Evolutionary conservation across 2,888 invertebrate species (phyloP).

Genomic region (Drosophila phalerata): DNA sequence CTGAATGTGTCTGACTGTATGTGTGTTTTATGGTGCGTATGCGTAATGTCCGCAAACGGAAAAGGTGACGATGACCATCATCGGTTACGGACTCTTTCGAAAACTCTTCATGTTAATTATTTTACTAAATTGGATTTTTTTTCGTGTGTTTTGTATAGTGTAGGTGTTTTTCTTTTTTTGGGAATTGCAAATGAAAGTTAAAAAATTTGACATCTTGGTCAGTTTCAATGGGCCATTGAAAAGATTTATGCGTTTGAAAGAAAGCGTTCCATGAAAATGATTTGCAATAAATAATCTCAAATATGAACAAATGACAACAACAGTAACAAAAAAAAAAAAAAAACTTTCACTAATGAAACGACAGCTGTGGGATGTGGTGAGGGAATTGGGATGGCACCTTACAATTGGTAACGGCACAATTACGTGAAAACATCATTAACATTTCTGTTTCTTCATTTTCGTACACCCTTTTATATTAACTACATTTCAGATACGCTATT

Average conservation of each 20-base stretch:
- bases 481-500: conserved; percentile 7
- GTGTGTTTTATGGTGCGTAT: conserved; percentile 58
- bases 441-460: conserved; percentile 23
- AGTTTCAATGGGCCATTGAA: conserved; percentile 44
- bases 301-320: conserved; percentile 36
- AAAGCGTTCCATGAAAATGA: conserved; percentile 59
- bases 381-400: conserved; percentile 40
- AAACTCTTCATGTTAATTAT: conserved; percentile 46
- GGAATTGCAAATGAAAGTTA: conserved; percentile 63
- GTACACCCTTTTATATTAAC: conserved; percentile 7
- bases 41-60: conserved; percentile 65
- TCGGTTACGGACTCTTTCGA: conserved; percentile 36
- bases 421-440: conserved; percentile 51
- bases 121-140: conserved; percentile 13
- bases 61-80: conserved; percentile 46
- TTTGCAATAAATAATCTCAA: conserved; percentile 60
- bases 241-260: conserved; percentile 55
- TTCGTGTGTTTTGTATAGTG: background rate
- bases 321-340: conserved; percentile 21
- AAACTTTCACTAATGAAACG: conserved; percentile 69
- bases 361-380: conserved; percentile 5
- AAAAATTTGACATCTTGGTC: conserved; percentile 39
- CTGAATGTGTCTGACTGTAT: conserved; percentile 1
- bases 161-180: conserved; percentile 1
- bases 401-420: conserved; percentile 64